phyloP scores from a whole-genome alignment of 2,113 vertebrate genomes.

The Jacana jacana region DNA sequence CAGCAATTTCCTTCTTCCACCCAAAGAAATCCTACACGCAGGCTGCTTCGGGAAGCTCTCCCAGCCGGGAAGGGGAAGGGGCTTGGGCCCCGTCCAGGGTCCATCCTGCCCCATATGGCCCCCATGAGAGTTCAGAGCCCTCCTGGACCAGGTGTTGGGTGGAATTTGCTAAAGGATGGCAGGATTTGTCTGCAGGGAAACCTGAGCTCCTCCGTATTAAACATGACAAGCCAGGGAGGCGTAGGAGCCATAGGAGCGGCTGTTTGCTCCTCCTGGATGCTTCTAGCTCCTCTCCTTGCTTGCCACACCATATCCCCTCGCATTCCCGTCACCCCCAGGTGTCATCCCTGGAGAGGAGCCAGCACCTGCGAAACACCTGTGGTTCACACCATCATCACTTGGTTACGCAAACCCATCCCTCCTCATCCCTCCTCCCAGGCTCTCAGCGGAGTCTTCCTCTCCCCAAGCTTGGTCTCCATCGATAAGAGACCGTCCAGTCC shows the following conservation, averaged over 20 bases:
- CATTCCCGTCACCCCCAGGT: accelerated
- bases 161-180: not conserved
- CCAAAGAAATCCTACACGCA: not conserved
- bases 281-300: not conserved
- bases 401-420: not conserved
- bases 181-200: not conserved
- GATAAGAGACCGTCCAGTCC: not conserved
- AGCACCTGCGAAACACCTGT: not conserved
- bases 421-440: not conserved
- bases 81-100: accelerated
- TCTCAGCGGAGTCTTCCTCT: not conserved
- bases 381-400: not conserved
- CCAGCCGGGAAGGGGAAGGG: not conserved
- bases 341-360: not conserved
- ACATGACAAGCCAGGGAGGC: not conserved
- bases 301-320: not conserved
- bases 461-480: not conserved
- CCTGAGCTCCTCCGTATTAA: not conserved
- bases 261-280: not conserved
- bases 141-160: not conserved
- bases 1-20: constrained; percentile 2
- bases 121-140: not conserved
- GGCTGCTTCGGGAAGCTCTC: not conserved
- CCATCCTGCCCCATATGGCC: not conserved
- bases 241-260: not conserved